Evolutionary conservation across 2,113 vertebrate species (phyloP), one percentile per base, ranked within the genome.

Genomic region (Patagioenas fasciata): DNA sequence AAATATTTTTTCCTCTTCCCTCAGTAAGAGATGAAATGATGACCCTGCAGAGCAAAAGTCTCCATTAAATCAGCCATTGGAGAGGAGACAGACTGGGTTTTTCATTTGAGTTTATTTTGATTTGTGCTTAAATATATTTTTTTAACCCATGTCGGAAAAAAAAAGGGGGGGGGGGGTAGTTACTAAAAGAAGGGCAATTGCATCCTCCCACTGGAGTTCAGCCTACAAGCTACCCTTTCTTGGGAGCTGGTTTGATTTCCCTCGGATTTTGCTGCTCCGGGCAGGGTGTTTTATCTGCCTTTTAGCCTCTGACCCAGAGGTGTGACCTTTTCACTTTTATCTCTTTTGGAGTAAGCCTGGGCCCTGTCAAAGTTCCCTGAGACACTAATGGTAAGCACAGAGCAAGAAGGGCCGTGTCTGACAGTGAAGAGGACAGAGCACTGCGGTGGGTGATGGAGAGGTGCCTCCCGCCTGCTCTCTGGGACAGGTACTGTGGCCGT

Each of bases 271-370:
- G 79, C 96, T 95, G 78, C 95, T 90, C 74, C 89, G 17, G 81
- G 71, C 87, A 85, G 93, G 5, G 82, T 80, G 81, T 87, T 96
- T 97, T 96, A 95, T 95, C 93, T 95, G 91, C 84, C 87, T 97
- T 96, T 97, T 96, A 95, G 66, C 96, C 92, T 96, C 91, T 96
- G 96, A 95, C 96, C 96, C 38, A 31, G 84, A 95, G 92, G 86
- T 88, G 81, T 29, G 92, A 96, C 94, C 96, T 95, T 94, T 96
- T 72, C 79, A 94, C 91, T 96, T 96, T 95, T 96, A 94, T 96
- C 95, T 96, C 89, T 92, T 87, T 78, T 6, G 15, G 89, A 75
- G 31, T 89, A 92, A 89, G 88, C 48, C 95, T 93, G 93, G 80
- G 69, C 57, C 80, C 91, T 23, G 77, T 96, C 92, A 94, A 54